Percentiles rank a stretch among this genome's conserved stretches.
Evolutionary conservation across 2,888 invertebrate species (phyloP).

Genomic region (Mimas tiliae): DNA sequence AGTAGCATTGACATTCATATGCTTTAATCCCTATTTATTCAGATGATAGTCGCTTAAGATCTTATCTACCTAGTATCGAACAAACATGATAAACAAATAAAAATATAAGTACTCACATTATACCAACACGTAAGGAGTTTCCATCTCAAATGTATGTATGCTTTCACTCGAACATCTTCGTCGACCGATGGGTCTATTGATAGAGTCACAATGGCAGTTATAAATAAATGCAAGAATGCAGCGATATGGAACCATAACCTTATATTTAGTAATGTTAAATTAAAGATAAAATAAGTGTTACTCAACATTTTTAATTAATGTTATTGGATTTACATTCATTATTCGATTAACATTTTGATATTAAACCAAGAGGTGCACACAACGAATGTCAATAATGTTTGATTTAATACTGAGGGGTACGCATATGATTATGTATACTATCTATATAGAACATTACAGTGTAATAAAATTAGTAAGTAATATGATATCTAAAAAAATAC

Average conservation of each 20-base stretch:
- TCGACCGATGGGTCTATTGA: constrained; percentile 55
- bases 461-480: no score
- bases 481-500: no score
- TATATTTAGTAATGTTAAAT: constrained; percentile 26
- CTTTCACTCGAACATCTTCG: constrained; percentile 48
- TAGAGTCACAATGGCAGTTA: constrained; percentile 47
- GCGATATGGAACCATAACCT: constrained; percentile 33
- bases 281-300: background rate
- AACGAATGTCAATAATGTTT: no score
- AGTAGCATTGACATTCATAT: no score
- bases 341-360: no score
- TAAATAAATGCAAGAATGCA: constrained; percentile 45
- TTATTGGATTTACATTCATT: no score
- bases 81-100: background rate
- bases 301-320: background rate
- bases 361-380: no score
- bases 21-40: no score
- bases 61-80: background rate
- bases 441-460: no score
- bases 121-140: constrained; percentile 60
- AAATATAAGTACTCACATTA: constrained; percentile 53
- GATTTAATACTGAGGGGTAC: no score
- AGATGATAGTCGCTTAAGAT: background rate
- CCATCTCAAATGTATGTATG: constrained; percentile 50
- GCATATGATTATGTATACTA: no score